phyloP scores from a whole-genome alignment of 1,140 invertebrate genomes.

The Hydropsyche tenuis region DNA sequence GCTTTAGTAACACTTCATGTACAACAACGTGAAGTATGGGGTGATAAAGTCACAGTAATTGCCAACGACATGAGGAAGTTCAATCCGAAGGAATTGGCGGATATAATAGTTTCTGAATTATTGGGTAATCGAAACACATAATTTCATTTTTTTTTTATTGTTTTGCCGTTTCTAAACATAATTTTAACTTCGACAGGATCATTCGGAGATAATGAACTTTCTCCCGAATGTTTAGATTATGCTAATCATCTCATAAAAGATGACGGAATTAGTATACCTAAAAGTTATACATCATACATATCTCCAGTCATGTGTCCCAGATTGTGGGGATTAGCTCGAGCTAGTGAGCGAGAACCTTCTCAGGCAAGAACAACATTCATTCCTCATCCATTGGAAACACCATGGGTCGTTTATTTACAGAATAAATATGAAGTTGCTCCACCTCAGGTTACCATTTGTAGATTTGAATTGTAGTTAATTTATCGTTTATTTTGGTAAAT shows the following conservation, averaged over 20 bases:
- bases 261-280: slow-evolving; percentile 92
- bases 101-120: slow-evolving; percentile 96
- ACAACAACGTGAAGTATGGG: slow-evolving; percentile 83
- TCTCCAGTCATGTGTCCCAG: slow-evolving; percentile 74
- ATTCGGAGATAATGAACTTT: slow-evolving; percentile 98
- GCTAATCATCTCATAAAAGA: slow-evolving; percentile 87
- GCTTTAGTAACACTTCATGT: slow-evolving; percentile 89
- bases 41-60: slow-evolving; percentile 72
- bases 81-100: slow-evolving; percentile 81
- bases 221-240: slow-evolving; percentile 97
- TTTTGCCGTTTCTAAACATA: background rate
- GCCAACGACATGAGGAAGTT: slow-evolving; percentile 92
- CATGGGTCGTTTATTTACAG: slow-evolving; percentile 92
- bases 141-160: background rate
- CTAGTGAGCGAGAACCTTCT: slow-evolving; percentile 49
- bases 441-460: slow-evolving; percentile 72
- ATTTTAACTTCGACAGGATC: slow-evolving; percentile 71
- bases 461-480: background rate
- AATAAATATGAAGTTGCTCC: slow-evolving; percentile 86
- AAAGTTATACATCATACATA: slow-evolving; percentile 89
- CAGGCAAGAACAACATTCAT: slow-evolving; percentile 45
- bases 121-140: slow-evolving; percentile 62
- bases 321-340: slow-evolving; percentile 61
- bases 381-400: slow-evolving; percentile 77
- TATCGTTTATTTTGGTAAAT: background rate